Evolutionary conservation across 2,113 vertebrate species (phyloP).

Genomic region (Ictalurus punctatus): DNA sequence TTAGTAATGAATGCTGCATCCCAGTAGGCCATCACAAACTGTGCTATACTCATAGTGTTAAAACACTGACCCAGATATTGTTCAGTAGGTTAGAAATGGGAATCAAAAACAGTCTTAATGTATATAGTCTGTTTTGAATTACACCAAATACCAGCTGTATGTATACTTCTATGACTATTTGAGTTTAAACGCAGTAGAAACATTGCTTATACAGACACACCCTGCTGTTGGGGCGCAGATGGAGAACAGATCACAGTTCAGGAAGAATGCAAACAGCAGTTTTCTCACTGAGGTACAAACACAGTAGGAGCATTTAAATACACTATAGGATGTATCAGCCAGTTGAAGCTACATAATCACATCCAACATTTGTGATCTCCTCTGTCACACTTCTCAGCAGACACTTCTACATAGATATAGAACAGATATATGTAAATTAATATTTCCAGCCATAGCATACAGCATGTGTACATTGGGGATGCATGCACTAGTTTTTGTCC

Average conservation of each 20-base stretch:
- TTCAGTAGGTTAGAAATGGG: conserved; percentile 36
- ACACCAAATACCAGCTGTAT: neutral
- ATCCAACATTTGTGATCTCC: neutral
- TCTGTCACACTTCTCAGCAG: neutral
- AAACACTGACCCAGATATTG: conserved; percentile 38
- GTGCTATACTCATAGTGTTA: conserved; percentile 33
- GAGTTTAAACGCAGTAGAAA: neutral
- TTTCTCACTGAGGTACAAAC: neutral
- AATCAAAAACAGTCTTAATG: conserved; percentile 3
- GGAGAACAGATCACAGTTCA: neutral
- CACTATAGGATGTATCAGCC: neutral
- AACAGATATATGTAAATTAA: too few relatives aligned
- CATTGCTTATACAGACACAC: neutral
- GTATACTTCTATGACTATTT: neutral
- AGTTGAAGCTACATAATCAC: neutral
- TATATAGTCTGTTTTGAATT: neutral
- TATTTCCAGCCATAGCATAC: neutral
- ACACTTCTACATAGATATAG: neutral
- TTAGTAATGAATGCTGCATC: conserved; percentile 23
- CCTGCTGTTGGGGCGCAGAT: neutral
- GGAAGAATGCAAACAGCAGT: neutral
- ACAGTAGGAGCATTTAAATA: neutral
- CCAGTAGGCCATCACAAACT: conserved; percentile 43
- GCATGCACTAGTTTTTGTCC: neutral
- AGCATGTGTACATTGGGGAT: neutral